Evolutionary conservation across 2,888 invertebrate genomes (phyloP).

Genomic region (Chrysopilus asiliformis): DNA sequence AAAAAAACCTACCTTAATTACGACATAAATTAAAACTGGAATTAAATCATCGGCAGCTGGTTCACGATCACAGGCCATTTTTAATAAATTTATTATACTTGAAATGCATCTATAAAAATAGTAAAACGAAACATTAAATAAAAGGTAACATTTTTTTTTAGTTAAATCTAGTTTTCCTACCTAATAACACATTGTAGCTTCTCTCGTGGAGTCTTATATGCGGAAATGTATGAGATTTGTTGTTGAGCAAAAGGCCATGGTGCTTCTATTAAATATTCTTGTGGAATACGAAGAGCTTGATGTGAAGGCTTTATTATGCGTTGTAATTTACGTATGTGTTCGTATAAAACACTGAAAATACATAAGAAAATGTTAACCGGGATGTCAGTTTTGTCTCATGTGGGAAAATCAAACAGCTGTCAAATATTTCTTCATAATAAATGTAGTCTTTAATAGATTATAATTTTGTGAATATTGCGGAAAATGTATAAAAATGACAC

Average conservation of each 20-base stretch:
- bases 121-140: slow-evolving; percentile 22
- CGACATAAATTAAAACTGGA: slow-evolving; percentile 90
- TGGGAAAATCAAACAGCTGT: no score
- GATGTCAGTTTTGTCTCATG: no score
- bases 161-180: slow-evolving; percentile 21
- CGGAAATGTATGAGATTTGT: slow-evolving; percentile 74
- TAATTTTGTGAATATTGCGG: no score
- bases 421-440: no score
- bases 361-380: slow-evolving; percentile 18
- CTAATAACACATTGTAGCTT: slow-evolving; percentile 45
- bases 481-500: no score
- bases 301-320: slow-evolving; percentile 63
- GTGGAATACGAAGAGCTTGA: slow-evolving; percentile 67
- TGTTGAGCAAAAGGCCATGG: slow-evolving; percentile 94
- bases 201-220: slow-evolving; percentile 80
- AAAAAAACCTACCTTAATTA: slow-evolving; percentile 65
- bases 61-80: slow-evolving; percentile 64
- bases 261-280: slow-evolving; percentile 75
- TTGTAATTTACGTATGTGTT: slow-evolving; percentile 76
- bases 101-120: slow-evolving; percentile 73
- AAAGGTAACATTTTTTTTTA: neutral
- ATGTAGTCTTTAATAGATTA: no score
- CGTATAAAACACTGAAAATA: slow-evolving; percentile 64
- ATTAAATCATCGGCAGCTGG: slow-evolving; percentile 92
- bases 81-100: slow-evolving; percentile 86